These are phyloP conservation scores for Microplitis manilae DNA, from an alignment of 2,888 invertebrate species.

Conservation along the genomic window DNA sequence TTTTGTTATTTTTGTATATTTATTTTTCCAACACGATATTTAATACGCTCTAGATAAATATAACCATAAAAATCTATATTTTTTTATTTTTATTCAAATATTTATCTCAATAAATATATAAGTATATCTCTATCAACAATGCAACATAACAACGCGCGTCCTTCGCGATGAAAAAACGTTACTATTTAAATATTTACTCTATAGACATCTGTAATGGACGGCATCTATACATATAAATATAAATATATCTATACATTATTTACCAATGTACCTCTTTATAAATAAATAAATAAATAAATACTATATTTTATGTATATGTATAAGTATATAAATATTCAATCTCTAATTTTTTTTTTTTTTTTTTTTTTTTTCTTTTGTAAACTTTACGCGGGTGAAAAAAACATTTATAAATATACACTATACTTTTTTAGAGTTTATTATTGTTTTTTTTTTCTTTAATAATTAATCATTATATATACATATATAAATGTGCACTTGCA, in stretches of 20 bases:
- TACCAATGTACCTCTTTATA: constrained; percentile 2
- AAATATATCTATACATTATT: constrained; percentile 30
- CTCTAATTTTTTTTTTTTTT: constrained; percentile 27
- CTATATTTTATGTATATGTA: constrained; percentile 32
- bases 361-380: constrained; percentile 3
- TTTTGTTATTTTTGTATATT: not conserved
- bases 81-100: constrained; percentile 24
- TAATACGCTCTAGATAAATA: constrained; percentile 15
- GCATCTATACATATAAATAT: constrained; percentile 38
- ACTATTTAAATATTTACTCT: constrained; percentile 33
- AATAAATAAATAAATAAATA: constrained; percentile 21
- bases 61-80: constrained; percentile 19
- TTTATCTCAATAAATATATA: constrained; percentile 21
- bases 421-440: constrained; percentile 11
- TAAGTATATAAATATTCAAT: constrained; percentile 26
- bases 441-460: constrained; percentile 24
- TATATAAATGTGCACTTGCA: constrained; percentile 50
- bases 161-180: constrained; percentile 24
- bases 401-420: constrained; percentile 39
- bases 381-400: constrained; percentile 49
- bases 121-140: constrained; percentile 27
- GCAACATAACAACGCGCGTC: constrained; percentile 34
- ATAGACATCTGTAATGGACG: constrained; percentile 36
- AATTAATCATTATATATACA: constrained; percentile 24
- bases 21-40: not conserved